Evolutionary conservation across 1,140 invertebrate genomes (phyloP).

Genomic region (fruit fly (Drosophila melanogaster)): Release_6_plus_ISO1_MT NT_033779.5:3810001-3810500

Average conservation of each 20-base stretch:
- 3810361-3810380: constrained; percentile 34
- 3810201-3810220: constrained; percentile 81
- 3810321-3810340: constrained; percentile 37
- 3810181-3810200: constrained; percentile 39
- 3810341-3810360: constrained; percentile 63
- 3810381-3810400: constrained; percentile 74
- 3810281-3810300: constrained; percentile 59
- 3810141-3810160: constrained; percentile 5
- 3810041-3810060: constrained; percentile 34
- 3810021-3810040: constrained; percentile 33
- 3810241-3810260: constrained; percentile 48
- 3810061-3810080: constrained; percentile 25
- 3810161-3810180: constrained; percentile 16
- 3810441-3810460: constrained; percentile 73
- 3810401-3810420: constrained; percentile 51
- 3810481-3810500: constrained; percentile 32
- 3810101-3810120: constrained; percentile 72
- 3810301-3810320: constrained; percentile 45
- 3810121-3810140: constrained; percentile 58
- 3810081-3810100: constrained; percentile 30
- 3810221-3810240: constrained; percentile 56
- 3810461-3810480: constrained; percentile 77
- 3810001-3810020: constrained; percentile 40
- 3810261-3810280: constrained; percentile 75
- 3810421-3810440: constrained; percentile 22